Evolutionary conservation across 2,797 vertebrate species (phyloP).

Genomic region (Pachyuromys duprasi): DNA sequence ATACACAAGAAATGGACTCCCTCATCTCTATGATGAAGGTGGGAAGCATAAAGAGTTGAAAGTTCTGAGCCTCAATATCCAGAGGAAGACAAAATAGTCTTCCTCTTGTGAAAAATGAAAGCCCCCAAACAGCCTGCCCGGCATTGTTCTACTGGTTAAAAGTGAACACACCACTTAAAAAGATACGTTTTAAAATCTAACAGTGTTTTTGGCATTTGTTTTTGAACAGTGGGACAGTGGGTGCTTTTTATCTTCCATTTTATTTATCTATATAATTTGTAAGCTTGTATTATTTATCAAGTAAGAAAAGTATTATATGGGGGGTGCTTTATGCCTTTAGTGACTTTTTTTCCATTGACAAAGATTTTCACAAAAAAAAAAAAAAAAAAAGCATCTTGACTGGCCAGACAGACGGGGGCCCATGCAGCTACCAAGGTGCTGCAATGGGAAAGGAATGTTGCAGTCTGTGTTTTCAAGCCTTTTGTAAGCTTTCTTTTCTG

Average conservation of each 20-base stretch:
- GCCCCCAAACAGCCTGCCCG: neutral
- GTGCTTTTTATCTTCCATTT: constrained; percentile 29
- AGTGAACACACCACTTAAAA: neutral
- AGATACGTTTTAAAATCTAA: constrained; percentile 23
- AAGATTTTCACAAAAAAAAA: constrained; percentile 42
- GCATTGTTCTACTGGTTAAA: constrained; percentile 29
- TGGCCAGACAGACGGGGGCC: neutral
- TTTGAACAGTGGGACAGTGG: neutral
- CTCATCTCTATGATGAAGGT: neutral
- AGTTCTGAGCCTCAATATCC: neutral
- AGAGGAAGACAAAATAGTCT: neutral
- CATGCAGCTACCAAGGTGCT: constrained; percentile 40
- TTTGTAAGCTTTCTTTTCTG: constrained; percentile 72
- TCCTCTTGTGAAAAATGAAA: constrained; percentile 27
- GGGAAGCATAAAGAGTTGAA: neutral
- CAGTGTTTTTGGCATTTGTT: neutral
- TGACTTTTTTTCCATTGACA: constrained; percentile 53
- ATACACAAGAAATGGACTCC: neutral
- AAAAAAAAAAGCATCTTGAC: constrained; percentile 42
- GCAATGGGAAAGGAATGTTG: constrained; percentile 31
- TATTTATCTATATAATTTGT: neutral
- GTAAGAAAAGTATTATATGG: constrained; percentile 8
- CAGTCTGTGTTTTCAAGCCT: constrained; percentile 68
- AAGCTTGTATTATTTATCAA: constrained; percentile 33
- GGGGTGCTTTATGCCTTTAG: neutral